Conservation (phyloP, 2,888 invertebrate species). For the Azorinus chamasolen region DNA sequence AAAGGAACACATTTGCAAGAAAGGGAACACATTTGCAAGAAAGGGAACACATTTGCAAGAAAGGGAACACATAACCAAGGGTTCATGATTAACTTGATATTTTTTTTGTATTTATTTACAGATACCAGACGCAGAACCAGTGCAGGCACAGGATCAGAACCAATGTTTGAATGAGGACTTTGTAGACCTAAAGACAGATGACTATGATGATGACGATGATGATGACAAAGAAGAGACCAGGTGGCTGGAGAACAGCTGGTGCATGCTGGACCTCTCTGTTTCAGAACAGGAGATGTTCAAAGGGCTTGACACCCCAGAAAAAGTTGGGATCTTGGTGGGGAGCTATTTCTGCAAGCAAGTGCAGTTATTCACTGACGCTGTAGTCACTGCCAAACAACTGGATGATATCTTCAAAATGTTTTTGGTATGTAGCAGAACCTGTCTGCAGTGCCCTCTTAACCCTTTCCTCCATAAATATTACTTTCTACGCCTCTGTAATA, state of each 20-base stretch:
- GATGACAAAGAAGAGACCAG: slow-evolving; percentile 32
- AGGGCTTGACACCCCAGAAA: slow-evolving; percentile 50
- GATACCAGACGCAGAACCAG: too few species aligned
- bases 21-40: too few species aligned
- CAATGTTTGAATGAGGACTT: neutral
- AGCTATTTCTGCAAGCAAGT: slow-evolving; percentile 78
- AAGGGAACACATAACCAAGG: too few species aligned
- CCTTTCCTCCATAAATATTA: too few species aligned
- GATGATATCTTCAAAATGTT: slow-evolving; percentile 78
- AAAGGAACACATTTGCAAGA: too few species aligned
- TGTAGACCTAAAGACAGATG: neutral
- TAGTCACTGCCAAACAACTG: slow-evolving; percentile 67
- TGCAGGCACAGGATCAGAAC: too few species aligned
- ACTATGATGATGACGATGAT: slow-evolving; percentile 11
- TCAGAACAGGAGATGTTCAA: slow-evolving; percentile 34
- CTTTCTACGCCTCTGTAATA: too few species aligned
- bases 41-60: too few species aligned
- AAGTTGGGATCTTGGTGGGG: slow-evolving; percentile 77
- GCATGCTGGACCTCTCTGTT: slow-evolving; percentile 37
- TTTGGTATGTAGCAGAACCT: slow-evolving; percentile 62
- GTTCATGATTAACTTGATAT: too few species aligned
- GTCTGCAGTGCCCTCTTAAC: too few species aligned
- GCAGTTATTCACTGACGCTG: slow-evolving; percentile 77
- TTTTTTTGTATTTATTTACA: too few species aligned
- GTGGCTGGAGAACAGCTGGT: slow-evolving; percentile 52